Base-by-base conservation (phyloP, 2,888 invertebrate species). In the Gastrophysa polygoni region DNA sequence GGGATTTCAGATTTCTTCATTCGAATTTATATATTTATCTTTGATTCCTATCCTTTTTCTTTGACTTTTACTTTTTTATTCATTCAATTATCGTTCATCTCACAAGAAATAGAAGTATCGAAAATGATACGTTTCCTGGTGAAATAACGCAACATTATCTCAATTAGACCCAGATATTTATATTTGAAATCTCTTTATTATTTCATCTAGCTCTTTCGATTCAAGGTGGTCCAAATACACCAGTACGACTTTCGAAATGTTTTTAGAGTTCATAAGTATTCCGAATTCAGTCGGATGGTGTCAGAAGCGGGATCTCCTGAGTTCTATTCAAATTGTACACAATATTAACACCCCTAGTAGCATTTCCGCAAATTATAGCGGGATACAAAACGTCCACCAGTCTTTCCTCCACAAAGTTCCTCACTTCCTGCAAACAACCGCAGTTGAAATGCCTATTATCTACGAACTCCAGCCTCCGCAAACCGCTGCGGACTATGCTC, bases 381-480 rank as follows among this genome's bases (percentile, higher is more conserved):
- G 75, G 75, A 64, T 75, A 75, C 50, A 69, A 48, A 46, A 77
- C 63, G 14, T 74, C 68, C 4, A 78, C 67, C 10, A 68, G 61
- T 14, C 68, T 69, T 21, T 67, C 65, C n/a, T 72, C 68, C 3
- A 73, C 74, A 61, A 74, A 76, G 24, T 70, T 67, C 34, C 71
- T 68, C 21, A 78, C 73, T 59, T 70, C 71, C 24, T 73, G 65
- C 65, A 79, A 64, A 61, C 78, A 79, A 4, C 70, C 71, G 61
- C 79, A 79, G 10, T 73, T 71, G 55, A 78, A 74, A 1, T 70
- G 62, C 3, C 68, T 66, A 56, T 78, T 78, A 10, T 73, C 74
- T 52, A 73, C 63, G 48, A 78, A 73, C 56, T 71, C 70, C 43
- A 78, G 63, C 16, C 69, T 72, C 8, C 68, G 54, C 3, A 77